Evolutionary conservation across 1,140 invertebrate species (phyloP), one percentile per base, ranked within the genome.

Genomic region (Andricus grossulariae): DNA sequence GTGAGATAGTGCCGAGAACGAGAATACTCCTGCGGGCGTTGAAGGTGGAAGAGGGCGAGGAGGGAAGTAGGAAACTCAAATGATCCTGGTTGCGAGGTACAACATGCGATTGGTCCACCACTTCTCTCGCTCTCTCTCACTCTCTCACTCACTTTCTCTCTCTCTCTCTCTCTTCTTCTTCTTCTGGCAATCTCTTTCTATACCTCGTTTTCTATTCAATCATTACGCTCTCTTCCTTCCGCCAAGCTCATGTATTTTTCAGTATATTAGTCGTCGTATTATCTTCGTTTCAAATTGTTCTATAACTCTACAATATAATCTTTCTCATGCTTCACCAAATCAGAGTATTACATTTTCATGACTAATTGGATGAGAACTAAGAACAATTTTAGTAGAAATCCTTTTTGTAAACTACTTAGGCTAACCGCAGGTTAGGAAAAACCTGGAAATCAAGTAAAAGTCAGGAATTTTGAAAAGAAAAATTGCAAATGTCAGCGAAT

Each of bases 61-160:
- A 80, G 79, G 74, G 81, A 85, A 85, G 81, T 87, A 88, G 87
- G 87, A 88, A 88, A 88, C 86, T 87, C 83, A 87, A 89, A 89
- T 88, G 87, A 84, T 88, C 87, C 79, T 82, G 84, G 83, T 87
- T 87, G 86, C 87, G 85, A 87, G 87, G 82, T 85, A 78, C 86
- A 86, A 85, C 84, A 76, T 86, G 84, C 87, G 86, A 88, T 89
- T 89, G 88, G 88, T 88, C 88, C 84, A 78, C 82, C 75, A 75
- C 25, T n/a, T 39, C 32, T 19, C 11, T 49, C n/a, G 21, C 25
- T 25, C 72, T 73, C 72, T 32, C 74, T 60, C 80, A 79, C 70
- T 81, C 76, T 81, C 81, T 54, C 74, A 50, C 77, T 72, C 45
- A 39, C 0, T 19, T 8, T 80, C 83, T 73, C 60, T 57, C 72